These are phyloP conservation scores for Tiliacea citrago DNA, from an alignment of 2,888 invertebrate species.

Conservation along the genomic window DNA sequence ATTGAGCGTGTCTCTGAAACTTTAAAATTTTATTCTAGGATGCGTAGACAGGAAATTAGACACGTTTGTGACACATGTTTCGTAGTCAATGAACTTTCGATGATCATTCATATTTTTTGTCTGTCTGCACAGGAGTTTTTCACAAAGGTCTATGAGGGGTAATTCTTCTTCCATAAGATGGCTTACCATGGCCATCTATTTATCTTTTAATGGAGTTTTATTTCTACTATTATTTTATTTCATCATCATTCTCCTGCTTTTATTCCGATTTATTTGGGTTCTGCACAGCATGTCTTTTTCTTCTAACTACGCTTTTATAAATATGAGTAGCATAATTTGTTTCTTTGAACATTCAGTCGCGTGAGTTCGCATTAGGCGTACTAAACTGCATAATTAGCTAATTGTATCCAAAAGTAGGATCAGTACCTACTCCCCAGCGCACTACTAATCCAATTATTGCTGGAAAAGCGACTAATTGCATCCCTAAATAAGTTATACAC, in stretches of 20 bases:
- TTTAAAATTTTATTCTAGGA: constrained; percentile 15
- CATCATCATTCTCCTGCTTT: too few species aligned
- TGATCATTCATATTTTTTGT: constrained; percentile 33
- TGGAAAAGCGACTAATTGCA: constrained; percentile 25
- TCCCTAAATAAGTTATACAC: constrained; percentile 8
- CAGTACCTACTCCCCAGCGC: constrained; percentile 30
- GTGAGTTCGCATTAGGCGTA: not conserved
- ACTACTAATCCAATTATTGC: constrained; percentile 19
- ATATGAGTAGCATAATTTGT: not conserved
- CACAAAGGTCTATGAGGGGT: not conserved
- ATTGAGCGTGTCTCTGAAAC: not conserved
- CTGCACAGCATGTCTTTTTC: not conserved
- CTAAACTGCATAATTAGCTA: constrained; percentile 26
- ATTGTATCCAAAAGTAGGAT: constrained; percentile 32
- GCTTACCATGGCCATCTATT: not conserved
- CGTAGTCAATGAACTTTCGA: constrained; percentile 50
- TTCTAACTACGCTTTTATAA: not conserved
- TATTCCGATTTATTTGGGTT: not conserved
- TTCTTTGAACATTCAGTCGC: not conserved
- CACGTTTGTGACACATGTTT: constrained; percentile 45
- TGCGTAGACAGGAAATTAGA: constrained; percentile 21
- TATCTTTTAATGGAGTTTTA: not conserved
- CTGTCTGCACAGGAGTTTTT: constrained; percentile 10
- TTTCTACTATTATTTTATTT: not conserved
- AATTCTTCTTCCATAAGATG: not conserved